Evolutionary conservation across 2,113 vertebrate genomes (phyloP).

Genomic region (Callithrix jacchus): DNA sequence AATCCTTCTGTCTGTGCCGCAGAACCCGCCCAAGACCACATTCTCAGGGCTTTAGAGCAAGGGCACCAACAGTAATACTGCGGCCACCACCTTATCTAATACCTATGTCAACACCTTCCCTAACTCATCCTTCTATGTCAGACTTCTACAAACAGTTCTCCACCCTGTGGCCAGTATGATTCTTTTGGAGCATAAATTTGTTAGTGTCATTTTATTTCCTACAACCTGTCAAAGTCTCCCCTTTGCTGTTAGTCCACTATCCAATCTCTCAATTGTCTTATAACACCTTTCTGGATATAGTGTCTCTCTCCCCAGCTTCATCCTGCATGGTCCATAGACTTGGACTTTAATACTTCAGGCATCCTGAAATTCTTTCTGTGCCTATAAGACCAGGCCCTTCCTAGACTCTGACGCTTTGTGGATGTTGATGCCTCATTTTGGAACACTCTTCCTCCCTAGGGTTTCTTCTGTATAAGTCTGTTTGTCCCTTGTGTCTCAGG

Average conservation of each 20-base stretch:
- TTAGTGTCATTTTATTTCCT: neutral
- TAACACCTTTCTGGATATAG: neutral
- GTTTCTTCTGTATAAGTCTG: neutral
- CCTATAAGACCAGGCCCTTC: neutral
- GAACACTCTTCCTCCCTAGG: neutral
- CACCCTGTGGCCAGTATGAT: neutral
- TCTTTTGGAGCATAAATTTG: neutral
- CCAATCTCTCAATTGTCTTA: neutral
- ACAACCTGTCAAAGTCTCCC: neutral
- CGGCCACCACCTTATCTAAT: neutral
- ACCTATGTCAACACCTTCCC: neutral
- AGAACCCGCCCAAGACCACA: neutral
- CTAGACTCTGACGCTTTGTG: neutral
- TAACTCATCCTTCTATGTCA: neutral
- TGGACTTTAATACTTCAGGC: neutral
- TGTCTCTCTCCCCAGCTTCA: neutral
- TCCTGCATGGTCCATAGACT: neutral
- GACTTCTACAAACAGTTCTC: neutral
- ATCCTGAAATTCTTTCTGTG: neutral
- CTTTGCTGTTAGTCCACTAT: neutral
- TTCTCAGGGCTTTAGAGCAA: neutral
- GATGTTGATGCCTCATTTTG: neutral
- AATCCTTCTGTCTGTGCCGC: neutral
- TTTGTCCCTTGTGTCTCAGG: neutral
- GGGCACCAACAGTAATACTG: neutral